These are phyloP conservation scores for Rhagophthalmus giganteus DNA, from an alignment of 2,888 invertebrate species.

Conservation along the genomic window DNA sequence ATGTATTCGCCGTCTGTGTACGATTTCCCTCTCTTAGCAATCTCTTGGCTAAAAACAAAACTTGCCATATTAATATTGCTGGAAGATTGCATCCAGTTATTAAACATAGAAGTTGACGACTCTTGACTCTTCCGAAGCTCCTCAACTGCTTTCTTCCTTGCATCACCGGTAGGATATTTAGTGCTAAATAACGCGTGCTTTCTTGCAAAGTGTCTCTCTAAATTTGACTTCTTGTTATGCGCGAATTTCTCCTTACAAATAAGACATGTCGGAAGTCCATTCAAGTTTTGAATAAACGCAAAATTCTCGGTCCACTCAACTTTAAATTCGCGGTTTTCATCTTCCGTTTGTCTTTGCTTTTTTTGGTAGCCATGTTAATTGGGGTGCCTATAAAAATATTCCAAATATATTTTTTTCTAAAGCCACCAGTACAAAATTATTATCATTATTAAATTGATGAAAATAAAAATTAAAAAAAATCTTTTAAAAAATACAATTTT, in stretches of 20 bases:
- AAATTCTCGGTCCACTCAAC: background rate
- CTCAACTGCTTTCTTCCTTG: background rate
- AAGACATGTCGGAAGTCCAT: slow-evolving; percentile 15
- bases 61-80: slow-evolving; percentile 32
- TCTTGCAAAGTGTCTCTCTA: slow-evolving; percentile 13
- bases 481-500: no score
- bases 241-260: slow-evolving; percentile 8
- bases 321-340: no score
- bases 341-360: no score
- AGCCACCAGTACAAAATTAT: no score
- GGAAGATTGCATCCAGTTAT: slow-evolving; percentile 32
- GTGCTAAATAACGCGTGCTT: slow-evolving; percentile 1
- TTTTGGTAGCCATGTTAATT: no score
- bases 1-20: slow-evolving; percentile 32
- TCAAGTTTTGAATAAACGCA: background rate
- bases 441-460: no score
- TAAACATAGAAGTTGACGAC: background rate
- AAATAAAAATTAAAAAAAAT: no score
- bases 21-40: slow-evolving; percentile 31
- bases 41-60: slow-evolving; percentile 21
- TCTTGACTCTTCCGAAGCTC: no score
- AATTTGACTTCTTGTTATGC: slow-evolving; percentile 14
- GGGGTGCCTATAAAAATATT: no score
- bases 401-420: no score
- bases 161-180: background rate